Base-by-base conservation (phyloP, 2,888 invertebrate genomes). In the Lepidocyrtinus sp. region DNA sequence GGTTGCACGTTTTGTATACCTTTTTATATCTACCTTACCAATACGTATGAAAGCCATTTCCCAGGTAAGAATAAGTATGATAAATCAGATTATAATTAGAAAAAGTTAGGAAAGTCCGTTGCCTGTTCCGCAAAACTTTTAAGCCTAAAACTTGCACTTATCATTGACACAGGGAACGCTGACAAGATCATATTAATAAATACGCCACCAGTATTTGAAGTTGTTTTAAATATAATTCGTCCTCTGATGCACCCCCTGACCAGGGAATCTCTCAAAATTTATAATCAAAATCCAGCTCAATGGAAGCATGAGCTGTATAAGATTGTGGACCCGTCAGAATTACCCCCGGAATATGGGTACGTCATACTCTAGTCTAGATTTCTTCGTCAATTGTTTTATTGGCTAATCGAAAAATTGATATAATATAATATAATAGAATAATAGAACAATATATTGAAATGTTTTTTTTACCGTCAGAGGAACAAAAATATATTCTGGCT, bases 151-250 rank as follows among this genome's bases (percentile, higher is more conserved):
- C 7, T 25, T 9, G 19, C 7, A 26, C 19, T n/a, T 2, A 3
- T 26, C n/a, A n/a, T n/a, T n/a, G n/a, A n/a, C n/a, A n/a, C n/a
- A n/a, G n/a, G n/a, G n/a, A n/a, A n/a, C n/a, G n/a, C n/a, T n/a
- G n/a, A n/a, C n/a, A n/a, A n/a, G n/a, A n/a, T n/a, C n/a, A n/a
- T 24, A 22, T 62, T 9, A 62, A 12, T 21, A 46, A 12, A n/a
- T 69, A 70, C 69, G 9, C 75, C 75, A 9, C 75, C 75, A 0
- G 69, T 69, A 1, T 75, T 75, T 75, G 75, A 75, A 50, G 21
- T 64, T 0, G 75, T 75, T 2, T 17, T 75, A 19, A 69, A 62
- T 26, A 27, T 63, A 2, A 69, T 75, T 1, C 24, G 75, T 22
- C 75, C 75, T 1, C 24, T 75, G 0, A 69, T 75, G 69, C 63